A percentile compares a stretch with the other conserved stretches of the same genome.
phyloP scores from a whole-genome alignment of 2,113 vertebrate species.

The Passerina amoena region DNA sequence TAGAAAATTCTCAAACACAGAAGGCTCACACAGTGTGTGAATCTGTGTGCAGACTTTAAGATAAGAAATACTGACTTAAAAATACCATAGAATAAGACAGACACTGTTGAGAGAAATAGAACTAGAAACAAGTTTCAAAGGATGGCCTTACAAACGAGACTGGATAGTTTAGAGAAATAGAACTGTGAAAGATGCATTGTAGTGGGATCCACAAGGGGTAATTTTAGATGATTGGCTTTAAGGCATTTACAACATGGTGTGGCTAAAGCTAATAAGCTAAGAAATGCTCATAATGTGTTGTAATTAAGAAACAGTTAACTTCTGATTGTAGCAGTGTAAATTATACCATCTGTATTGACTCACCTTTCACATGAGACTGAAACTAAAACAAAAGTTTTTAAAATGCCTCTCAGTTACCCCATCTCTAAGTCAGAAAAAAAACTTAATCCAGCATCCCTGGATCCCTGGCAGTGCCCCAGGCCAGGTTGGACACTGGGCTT shows the following conservation, averaged over 20 bases:
- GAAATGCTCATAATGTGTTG: background rate
- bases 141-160: background rate
- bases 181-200: background rate
- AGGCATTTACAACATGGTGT: background rate
- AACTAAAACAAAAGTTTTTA: background rate
- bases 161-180: background rate
- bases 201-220: background rate
- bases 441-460: background rate
- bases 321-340: background rate
- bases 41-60: background rate
- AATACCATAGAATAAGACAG: background rate
- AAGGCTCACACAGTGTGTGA: background rate
- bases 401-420: background rate
- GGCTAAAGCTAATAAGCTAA: background rate
- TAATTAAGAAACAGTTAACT: background rate
- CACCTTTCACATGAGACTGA: background rate
- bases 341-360: background rate
- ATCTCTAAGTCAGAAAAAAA: background rate
- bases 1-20: background rate
- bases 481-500: fast-evolving
- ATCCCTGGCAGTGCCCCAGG: background rate
- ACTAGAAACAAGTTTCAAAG: background rate
- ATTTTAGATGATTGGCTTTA: background rate
- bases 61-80: background rate
- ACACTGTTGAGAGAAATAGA: background rate